Evolutionary conservation across 2,113 vertebrate genomes (phyloP).

Genomic region (Hemiscyllium ocellatum): DNA sequence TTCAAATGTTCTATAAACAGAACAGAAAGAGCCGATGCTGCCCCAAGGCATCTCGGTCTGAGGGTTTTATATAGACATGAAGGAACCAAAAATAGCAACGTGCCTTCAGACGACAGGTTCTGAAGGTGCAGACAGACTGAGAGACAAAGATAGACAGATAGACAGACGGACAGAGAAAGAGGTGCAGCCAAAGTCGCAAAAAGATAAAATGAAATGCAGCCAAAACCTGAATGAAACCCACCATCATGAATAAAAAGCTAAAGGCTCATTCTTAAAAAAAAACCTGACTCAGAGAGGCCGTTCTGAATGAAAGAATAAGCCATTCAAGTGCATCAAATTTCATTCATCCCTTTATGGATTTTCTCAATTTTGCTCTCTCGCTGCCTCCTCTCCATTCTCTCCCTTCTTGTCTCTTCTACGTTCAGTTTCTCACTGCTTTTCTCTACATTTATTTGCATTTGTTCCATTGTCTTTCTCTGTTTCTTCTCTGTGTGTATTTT

Average conservation of each 20-base stretch:
- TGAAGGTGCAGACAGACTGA: background rate
- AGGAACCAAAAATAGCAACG: constrained; percentile 15
- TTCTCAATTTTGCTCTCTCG: background rate
- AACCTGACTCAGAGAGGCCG: background rate
- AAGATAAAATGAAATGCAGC: no score
- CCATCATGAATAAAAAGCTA: background rate
- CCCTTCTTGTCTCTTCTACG: background rate
- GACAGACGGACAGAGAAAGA: background rate
- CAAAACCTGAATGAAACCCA: background rate
- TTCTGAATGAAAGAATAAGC: background rate
- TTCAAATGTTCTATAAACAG: constrained; percentile 22
- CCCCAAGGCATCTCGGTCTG: background rate
- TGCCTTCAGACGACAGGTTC: background rate
- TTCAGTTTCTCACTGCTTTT: background rate
- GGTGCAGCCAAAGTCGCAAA: no score
- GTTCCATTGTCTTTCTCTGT: background rate
- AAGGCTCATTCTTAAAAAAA: constrained; percentile 28
- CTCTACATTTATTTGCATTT: background rate
- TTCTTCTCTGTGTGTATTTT: background rate
- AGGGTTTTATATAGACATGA: constrained; percentile 24
- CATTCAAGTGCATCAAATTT: background rate
- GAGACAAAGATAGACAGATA: background rate
- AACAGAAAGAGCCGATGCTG: background rate
- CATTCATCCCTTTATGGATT: background rate
- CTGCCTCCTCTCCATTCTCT: background rate